A percentile compares a stretch with the other conserved stretches of the same genome.
Evolutionary conservation across 2,113 vertebrate species (phyloP).

Genomic region (Cervus canadensis): DNA sequence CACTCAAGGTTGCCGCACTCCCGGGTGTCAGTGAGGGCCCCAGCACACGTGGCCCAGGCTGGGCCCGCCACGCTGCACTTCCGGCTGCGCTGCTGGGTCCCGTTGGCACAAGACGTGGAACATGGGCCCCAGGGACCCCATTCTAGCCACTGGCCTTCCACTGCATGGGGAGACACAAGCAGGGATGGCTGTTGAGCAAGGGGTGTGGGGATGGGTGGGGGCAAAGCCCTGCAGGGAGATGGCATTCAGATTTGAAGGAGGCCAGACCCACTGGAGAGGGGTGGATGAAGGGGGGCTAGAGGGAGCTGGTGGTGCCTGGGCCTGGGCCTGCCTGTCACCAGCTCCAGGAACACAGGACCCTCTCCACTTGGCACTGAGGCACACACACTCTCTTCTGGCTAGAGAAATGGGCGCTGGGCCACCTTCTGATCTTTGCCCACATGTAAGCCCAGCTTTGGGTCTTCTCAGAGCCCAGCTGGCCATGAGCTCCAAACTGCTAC

Average conservation of each 20-base stretch:
- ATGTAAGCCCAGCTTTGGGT: neutral
- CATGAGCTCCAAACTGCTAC: neutral
- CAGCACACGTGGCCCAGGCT: constrained; percentile 93
- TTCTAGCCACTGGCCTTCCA: constrained; percentile 98
- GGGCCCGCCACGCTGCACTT: constrained; percentile 92
- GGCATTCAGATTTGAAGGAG: neutral
- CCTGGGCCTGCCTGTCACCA: constrained; percentile 20
- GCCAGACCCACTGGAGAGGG: neutral
- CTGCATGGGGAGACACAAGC: constrained; percentile 82
- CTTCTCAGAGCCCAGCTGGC: neutral
- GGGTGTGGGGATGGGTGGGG: neutral
- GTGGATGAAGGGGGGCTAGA: neutral
- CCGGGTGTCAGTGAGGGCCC: constrained; percentile 90
- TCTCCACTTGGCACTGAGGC: neutral
- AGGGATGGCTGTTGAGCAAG: constrained; percentile 53
- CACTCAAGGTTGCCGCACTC: constrained; percentile 91
- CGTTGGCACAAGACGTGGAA: constrained; percentile 91
- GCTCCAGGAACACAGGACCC: neutral
- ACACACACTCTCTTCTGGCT: neutral
- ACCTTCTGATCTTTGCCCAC: neutral
- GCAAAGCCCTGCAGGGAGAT: neutral
- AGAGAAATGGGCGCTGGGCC: neutral
- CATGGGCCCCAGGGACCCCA: constrained; percentile 95
- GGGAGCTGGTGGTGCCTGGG: constrained; percentile 22
- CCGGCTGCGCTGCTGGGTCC: constrained; percentile 92